Conservation (phyloP, 1,140 invertebrate genomes). For the Drosophila setifemur region DNA sequence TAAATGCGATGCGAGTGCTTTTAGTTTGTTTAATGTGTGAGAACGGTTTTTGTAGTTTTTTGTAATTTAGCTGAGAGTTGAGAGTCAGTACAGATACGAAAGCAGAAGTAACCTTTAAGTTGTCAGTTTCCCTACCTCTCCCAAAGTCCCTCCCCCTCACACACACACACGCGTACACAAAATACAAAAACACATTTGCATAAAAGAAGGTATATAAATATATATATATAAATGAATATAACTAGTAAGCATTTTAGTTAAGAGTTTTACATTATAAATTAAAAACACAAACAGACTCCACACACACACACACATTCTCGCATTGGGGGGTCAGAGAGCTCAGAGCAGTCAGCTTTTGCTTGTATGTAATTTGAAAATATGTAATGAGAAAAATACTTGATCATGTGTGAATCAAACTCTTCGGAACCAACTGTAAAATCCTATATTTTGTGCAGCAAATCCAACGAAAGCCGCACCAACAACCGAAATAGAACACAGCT, state of each 20-base stretch:
- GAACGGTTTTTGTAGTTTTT: slow-evolving; percentile 61
- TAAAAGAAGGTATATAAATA: slow-evolving; percentile 53
- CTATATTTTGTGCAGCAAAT: slow-evolving; percentile 70
- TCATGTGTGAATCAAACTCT: slow-evolving; percentile 30
- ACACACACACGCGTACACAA: slow-evolving; percentile 48
- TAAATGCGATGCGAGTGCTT: slow-evolving; percentile 60
- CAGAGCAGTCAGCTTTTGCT: slow-evolving; percentile 58
- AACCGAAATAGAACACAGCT: slow-evolving; percentile 45
- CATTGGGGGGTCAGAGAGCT: slow-evolving; percentile 24
- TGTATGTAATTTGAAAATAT: slow-evolving; percentile 58
- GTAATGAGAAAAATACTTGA: slow-evolving; percentile 1
- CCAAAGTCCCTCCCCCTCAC: slow-evolving; percentile 13
- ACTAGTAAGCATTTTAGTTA: slow-evolving; percentile 76
- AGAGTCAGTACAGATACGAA: slow-evolving; percentile 27
- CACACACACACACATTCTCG: slow-evolving; percentile 25
- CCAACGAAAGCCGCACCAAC: slow-evolving; percentile 13
- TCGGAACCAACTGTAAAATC: slow-evolving; percentile 66
- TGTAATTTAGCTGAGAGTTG: slow-evolving; percentile 36
- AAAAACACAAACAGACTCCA: slow-evolving; percentile 46
- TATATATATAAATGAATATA: slow-evolving; percentile 78
- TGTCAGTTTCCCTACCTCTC: slow-evolving; percentile 36
- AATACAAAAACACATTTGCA: slow-evolving; percentile 58
- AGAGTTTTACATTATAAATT: slow-evolving; percentile 75
- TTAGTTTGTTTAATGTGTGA: slow-evolving; percentile 66
- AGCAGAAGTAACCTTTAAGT: slow-evolving; percentile 50